These are phyloP conservation scores for Lymantria dispar DNA, from an alignment of 2,888 invertebrate species.

Conservation along the genomic window DNA sequence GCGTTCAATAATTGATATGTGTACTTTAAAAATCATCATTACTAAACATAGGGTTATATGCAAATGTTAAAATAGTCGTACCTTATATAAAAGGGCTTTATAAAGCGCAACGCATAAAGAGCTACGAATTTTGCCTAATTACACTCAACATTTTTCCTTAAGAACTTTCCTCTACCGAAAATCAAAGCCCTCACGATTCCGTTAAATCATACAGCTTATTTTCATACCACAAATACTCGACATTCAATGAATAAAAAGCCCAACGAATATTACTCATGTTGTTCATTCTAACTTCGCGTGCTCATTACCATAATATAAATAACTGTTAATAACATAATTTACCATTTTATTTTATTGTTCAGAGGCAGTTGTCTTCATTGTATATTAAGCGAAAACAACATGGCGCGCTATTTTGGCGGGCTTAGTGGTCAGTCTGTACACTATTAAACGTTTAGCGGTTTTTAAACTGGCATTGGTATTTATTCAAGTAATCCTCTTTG, in stretches of 20 bases:
- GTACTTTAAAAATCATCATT: too few relatives aligned
- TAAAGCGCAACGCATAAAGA: background rate
- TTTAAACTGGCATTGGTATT: too few relatives aligned
- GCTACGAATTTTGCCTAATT: constrained; percentile 2
- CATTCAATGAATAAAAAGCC: constrained; percentile 14
- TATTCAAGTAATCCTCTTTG: too few relatives aligned
- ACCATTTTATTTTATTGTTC: too few relatives aligned
- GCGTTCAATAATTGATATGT: too few relatives aligned
- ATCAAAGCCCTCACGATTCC: constrained; percentile 6
- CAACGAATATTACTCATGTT: constrained; percentile 3
- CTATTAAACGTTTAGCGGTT: too few relatives aligned
- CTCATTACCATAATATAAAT: background rate
- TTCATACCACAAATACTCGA: constrained; percentile 6
- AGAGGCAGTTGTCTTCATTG: too few relatives aligned
- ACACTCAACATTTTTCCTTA: constrained; percentile 1
- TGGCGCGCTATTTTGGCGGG: too few relatives aligned
- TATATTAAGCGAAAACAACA: too few relatives aligned
- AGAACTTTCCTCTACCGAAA: constrained; percentile 8
- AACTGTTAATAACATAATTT: background rate
- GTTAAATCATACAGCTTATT: constrained; percentile 4
- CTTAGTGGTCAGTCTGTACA: too few relatives aligned
- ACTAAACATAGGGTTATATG: too few relatives aligned
- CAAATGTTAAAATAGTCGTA: too few relatives aligned
- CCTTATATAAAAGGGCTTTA: background rate
- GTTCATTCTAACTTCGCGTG: constrained; percentile 1